Evolutionary conservation across 2,888 invertebrate genomes (phyloP).

Genomic region (Zaprionus bogoriensis): DNA sequence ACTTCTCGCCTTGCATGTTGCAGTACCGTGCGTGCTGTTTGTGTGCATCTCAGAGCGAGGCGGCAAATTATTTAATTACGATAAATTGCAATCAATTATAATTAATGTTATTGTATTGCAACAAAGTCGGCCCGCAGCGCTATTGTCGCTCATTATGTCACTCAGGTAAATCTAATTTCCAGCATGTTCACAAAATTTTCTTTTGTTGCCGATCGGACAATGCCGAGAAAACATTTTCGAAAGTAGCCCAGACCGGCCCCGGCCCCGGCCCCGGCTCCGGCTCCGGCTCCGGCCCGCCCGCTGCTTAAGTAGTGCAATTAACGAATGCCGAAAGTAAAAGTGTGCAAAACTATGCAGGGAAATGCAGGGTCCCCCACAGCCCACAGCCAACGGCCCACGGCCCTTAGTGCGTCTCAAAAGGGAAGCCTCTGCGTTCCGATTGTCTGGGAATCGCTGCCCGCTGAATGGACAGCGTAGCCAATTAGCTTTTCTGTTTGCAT

Average conservation of each 20-base stretch:
- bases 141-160: slow-evolving; percentile 35
- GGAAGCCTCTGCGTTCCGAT: neutral
- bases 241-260: slow-evolving; percentile 39
- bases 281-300: slow-evolving; percentile 48
- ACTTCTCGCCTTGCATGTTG: slow-evolving; percentile 21
- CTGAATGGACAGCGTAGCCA: slow-evolving; percentile 25
- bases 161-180: slow-evolving; percentile 27
- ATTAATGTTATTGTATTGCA: neutral
- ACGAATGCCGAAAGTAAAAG: slow-evolving; percentile 62
- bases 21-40: too few relatives aligned
- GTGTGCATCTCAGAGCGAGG: slow-evolving; percentile 14
- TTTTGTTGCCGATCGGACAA: slow-evolving; percentile 29
- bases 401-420: neutral
- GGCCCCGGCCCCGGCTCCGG: neutral
- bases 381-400: neutral
- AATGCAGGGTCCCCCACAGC: neutral
- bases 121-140: neutral
- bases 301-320: slow-evolving; percentile 66
- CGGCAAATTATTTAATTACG: slow-evolving; percentile 48
- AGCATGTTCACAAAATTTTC: slow-evolving; percentile 36
- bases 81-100: slow-evolving; percentile 52
- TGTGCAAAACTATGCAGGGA: slow-evolving; percentile 33
- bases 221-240: slow-evolving; percentile 42
- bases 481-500: slow-evolving; percentile 3
- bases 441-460: neutral